Evolutionary conservation across 2,113 vertebrate species (phyloP).

Genomic region (Cyanoliseus patagonus): DNA sequence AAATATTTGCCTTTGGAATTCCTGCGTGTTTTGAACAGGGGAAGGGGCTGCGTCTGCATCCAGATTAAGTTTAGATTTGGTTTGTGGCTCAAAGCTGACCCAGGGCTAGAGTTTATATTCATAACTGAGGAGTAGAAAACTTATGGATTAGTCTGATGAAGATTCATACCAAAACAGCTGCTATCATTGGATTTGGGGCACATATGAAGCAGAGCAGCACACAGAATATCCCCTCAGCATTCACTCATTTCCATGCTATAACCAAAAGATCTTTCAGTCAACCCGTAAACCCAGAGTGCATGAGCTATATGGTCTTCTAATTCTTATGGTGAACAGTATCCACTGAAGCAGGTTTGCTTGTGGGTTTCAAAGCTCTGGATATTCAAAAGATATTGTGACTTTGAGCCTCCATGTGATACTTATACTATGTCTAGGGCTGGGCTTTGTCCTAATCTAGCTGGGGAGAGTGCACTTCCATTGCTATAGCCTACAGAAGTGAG

Average conservation of each 20-base stretch:
- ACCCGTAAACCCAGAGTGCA: neutral
- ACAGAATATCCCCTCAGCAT: neutral
- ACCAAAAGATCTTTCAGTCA: neutral
- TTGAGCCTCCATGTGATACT: neutral
- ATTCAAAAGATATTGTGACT: neutral
- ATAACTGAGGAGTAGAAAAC: conserved; percentile 1
- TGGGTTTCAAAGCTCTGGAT: neutral
- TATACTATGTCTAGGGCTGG: neutral
- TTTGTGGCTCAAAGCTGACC: conserved; percentile 49
- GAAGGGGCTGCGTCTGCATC: neutral
- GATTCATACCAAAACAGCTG: neutral
- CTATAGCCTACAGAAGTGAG: neutral
- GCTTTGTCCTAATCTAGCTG: neutral
- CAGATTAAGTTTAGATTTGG: conserved; percentile 42
- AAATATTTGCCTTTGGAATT: neutral
- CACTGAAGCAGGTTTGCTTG: neutral
- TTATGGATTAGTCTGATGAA: neutral
- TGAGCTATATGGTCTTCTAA: neutral
- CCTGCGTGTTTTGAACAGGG: neutral
- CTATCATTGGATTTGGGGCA: neutral
- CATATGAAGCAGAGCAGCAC: neutral
- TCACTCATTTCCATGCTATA: neutral
- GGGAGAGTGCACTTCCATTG: neutral
- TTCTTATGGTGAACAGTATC: neutral
- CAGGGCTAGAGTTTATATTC: neutral